Conservation (phyloP, 1,140 invertebrate species). For the Andrena cerasifolii region DNA sequence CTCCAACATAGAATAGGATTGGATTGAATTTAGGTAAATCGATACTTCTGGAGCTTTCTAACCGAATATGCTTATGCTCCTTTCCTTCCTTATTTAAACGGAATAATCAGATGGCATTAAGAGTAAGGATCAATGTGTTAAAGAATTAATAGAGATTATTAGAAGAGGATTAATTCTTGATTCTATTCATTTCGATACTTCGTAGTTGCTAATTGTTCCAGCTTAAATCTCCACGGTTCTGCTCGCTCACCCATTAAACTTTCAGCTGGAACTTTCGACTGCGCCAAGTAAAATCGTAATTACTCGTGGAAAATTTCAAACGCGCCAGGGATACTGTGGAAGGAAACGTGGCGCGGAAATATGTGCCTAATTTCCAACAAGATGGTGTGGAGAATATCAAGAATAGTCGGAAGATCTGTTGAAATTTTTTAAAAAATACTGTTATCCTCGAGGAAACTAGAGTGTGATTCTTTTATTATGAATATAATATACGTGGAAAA, state of each 20-base stretch:
- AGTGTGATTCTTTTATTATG: too few relatives aligned
- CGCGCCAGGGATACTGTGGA: background rate
- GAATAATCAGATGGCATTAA: too few relatives aligned
- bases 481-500: too few relatives aligned
- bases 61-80: background rate
- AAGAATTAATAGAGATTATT: background rate
- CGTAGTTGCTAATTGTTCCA: conserved; percentile 7
- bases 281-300: conserved; percentile 11
- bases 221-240: background rate
- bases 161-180: background rate
- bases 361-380: background rate
- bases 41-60: background rate
- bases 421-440: background rate
- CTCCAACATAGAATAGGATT: background rate
- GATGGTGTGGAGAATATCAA: background rate
- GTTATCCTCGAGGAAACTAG: too few relatives aligned
- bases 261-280: background rate
- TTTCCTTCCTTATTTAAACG: background rate
- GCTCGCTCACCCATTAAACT: conserved; percentile 16
- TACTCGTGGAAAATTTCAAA: conserved; percentile 13
- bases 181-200: conserved; percentile 5
- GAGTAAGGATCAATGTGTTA: background rate
- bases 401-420: too few relatives aligned
- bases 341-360: background rate
- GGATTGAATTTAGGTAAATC: background rate